Percentiles rank a stretch among this genome's conserved stretches.
phyloP scores from a whole-genome alignment of 1,140 invertebrate species.

The Euglossa dilemma region DNA sequence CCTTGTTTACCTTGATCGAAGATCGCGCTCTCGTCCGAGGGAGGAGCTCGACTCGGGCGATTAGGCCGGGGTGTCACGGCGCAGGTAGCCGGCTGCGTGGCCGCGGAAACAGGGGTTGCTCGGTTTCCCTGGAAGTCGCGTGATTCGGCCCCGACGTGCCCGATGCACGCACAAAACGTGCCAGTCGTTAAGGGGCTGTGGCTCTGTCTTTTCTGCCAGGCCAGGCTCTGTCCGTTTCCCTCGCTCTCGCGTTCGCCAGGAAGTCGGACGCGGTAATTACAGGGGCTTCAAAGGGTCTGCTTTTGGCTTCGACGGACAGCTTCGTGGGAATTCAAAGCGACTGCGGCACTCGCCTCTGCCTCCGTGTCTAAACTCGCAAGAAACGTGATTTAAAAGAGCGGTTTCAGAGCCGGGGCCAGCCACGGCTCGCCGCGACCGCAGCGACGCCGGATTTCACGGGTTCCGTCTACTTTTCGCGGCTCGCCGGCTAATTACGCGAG shows the following conservation, averaged over 20 bases:
- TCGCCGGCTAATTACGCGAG: neutral
- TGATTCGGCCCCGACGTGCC: slow-evolving; percentile 50
- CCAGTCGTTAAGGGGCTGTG: slow-evolving; percentile 58
- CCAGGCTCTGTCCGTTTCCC: slow-evolving; percentile 42
- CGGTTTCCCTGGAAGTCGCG: slow-evolving; percentile 62
- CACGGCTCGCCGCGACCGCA: neutral
- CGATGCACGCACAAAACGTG: slow-evolving; percentile 60
- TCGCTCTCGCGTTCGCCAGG: slow-evolving; percentile 51
- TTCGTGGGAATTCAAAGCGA: slow-evolving; percentile 60
- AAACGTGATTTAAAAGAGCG: slow-evolving; percentile 51
- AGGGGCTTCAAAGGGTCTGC: slow-evolving; percentile 66
- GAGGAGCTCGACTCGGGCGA: neutral
- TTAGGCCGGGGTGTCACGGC: neutral
- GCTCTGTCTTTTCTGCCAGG: slow-evolving; percentile 24
- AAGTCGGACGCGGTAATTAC: slow-evolving; percentile 67
- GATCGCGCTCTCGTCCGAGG: slow-evolving; percentile 22
- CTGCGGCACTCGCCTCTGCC: neutral
- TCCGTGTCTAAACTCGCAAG: slow-evolving; percentile 52
- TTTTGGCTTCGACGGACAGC: slow-evolving; percentile 63
- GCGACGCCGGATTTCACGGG: neutral
- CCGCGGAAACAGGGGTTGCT: slow-evolving; percentile 14
- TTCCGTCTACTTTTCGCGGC: neutral
- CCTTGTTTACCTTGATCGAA: slow-evolving; percentile 24
- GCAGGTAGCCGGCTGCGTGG: neutral
- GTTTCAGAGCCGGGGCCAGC: neutral